phyloP scores from a whole-genome alignment of 1,140 invertebrate genomes.

The Pseudomyrmex flavicornis region DNA sequence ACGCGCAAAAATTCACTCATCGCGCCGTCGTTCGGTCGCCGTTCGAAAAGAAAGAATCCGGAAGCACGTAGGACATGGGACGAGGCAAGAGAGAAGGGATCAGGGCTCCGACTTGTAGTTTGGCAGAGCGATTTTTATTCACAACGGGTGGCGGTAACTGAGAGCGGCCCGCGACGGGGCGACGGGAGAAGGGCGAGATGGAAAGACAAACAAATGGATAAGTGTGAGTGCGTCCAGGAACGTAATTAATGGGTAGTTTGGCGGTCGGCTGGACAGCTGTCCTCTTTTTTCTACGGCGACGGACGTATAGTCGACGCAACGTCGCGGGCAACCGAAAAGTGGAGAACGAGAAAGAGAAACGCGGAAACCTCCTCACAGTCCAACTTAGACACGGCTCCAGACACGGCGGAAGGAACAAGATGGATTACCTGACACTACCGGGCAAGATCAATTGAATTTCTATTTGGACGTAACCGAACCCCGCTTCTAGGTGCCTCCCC shows the following conservation, averaged over 20 bases:
- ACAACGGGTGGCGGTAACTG: slow-evolving; percentile 48
- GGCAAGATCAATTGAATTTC: slow-evolving; percentile 87
- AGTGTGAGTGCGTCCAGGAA: slow-evolving; percentile 70
- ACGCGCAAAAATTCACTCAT: slow-evolving; percentile 44
- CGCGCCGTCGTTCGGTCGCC: not conserved
- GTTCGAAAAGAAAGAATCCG: slow-evolving; percentile 37
- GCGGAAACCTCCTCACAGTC: slow-evolving; percentile 78
- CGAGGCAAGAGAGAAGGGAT: slow-evolving; percentile 24
- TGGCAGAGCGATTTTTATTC: slow-evolving; percentile 72
- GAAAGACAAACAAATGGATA: slow-evolving; percentile 76
- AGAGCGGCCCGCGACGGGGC: slow-evolving; percentile 15
- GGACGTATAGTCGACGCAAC: slow-evolving; percentile 72
- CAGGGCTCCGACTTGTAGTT: slow-evolving; percentile 36
- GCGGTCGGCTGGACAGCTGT: slow-evolving; percentile 84
- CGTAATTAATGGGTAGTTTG: slow-evolving; percentile 85
- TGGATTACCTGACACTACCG: slow-evolving; percentile 84
- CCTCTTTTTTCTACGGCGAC: slow-evolving; percentile 77
- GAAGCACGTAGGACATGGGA: slow-evolving; percentile 28
- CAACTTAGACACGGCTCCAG: slow-evolving; percentile 76
- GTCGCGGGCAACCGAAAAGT: slow-evolving; percentile 58
- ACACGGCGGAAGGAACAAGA: slow-evolving; percentile 84
- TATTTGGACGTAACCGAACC: slow-evolving; percentile 78
- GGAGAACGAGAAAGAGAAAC: slow-evolving; percentile 74
- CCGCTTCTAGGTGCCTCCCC: slow-evolving; percentile 39
- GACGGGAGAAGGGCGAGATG: slow-evolving; percentile 31